phyloP scores from a whole-genome alignment of 2,888 invertebrate species.

The Octodonta nipae region DNA sequence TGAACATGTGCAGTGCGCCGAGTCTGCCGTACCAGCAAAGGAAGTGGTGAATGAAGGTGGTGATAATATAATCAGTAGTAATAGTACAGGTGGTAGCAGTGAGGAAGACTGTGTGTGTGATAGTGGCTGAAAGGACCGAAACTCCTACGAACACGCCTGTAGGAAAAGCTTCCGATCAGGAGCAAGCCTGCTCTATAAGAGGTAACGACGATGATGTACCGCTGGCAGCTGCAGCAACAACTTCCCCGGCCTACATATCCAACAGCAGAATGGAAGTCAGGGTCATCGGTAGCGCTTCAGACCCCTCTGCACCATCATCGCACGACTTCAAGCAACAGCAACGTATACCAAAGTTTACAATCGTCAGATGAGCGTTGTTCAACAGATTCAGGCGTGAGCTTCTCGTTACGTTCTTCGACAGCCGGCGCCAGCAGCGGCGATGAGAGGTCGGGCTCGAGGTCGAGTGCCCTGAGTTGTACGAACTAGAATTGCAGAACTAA shows the following conservation, averaged over 20 bases:
- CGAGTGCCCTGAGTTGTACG: slow-evolving; percentile 60
- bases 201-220: slow-evolving; percentile 39
- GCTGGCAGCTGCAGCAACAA: slow-evolving; percentile 26
- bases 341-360: background rate
- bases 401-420: slow-evolving; percentile 53
- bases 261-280: slow-evolving; percentile 35
- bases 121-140: too few species aligned
- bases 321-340: too few species aligned
- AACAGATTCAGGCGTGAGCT: slow-evolving; percentile 51
- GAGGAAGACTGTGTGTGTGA: too few species aligned
- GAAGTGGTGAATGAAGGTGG: too few species aligned
- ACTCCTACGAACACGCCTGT: too few species aligned
- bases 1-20: too few species aligned
- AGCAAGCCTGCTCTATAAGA: too few species aligned
- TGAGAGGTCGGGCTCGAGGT: slow-evolving; percentile 63
- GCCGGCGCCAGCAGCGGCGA: slow-evolving; percentile 46
- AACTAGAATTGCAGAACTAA: too few species aligned
- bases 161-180: too few species aligned
- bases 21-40: too few species aligned
- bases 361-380: slow-evolving; percentile 29
- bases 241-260: slow-evolving; percentile 20
- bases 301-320: background rate
- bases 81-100: too few species aligned
- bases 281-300: background rate
- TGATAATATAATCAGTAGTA: too few species aligned